Conservation (phyloP, 2,113 vertebrate genomes). For the Lipotes vexillifer region DNA sequence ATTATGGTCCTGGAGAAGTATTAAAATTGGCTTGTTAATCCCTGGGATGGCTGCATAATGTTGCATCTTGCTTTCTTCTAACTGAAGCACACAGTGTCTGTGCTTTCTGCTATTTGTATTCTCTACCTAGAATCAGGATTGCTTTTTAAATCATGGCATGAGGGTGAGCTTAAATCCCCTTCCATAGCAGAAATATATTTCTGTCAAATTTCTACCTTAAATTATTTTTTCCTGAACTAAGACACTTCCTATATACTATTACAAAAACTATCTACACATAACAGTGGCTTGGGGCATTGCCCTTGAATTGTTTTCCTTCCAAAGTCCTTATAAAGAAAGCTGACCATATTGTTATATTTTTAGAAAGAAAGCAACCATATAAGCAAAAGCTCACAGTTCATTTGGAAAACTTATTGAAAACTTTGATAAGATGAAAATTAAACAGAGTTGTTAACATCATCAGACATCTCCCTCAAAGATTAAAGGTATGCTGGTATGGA, state of each 20-base stretch:
- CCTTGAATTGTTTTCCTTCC: neutral
- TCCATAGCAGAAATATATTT: neutral
- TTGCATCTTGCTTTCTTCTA: neutral
- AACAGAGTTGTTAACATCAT: neutral
- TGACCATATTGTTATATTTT: neutral
- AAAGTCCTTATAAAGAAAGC: neutral
- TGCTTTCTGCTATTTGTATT: neutral
- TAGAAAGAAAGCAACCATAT: neutral
- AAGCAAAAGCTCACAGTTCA: neutral
- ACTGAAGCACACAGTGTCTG: neutral
- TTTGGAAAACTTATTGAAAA: neutral
- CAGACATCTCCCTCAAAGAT: neutral
- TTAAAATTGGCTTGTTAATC: neutral
- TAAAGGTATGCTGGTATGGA: neutral
- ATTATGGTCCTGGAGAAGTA: neutral
- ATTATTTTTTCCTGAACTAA: neutral
- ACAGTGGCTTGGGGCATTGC: neutral
- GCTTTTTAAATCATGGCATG: neutral
- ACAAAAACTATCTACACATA: neutral
- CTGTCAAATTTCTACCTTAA: neutral
- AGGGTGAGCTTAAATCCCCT: neutral
- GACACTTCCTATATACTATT: neutral
- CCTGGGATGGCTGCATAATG: neutral
- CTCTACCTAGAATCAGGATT: neutral
- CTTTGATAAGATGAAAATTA: neutral